These are phyloP conservation scores for Bombylius major DNA, from an alignment of 2,888 invertebrate genomes.

Conservation along the genomic window DNA sequence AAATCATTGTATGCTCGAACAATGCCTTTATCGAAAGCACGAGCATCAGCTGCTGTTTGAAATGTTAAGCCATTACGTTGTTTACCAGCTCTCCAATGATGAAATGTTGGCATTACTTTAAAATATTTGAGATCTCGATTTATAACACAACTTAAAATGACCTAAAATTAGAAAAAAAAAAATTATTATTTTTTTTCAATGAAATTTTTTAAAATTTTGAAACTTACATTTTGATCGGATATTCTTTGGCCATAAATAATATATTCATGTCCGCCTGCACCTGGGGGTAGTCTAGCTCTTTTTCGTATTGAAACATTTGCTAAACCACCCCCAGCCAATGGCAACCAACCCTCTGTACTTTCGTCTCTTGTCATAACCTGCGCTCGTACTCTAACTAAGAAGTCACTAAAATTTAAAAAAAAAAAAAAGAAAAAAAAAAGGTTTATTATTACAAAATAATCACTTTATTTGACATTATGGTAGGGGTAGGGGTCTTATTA, in stretches of 20 bases:
- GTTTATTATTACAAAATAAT: background rate
- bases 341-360: conserved; percentile 91
- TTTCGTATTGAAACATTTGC: conserved; percentile 86
- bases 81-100: conserved; percentile 94
- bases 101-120: conserved; percentile 96
- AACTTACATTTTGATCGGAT: conserved; percentile 77
- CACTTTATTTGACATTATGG: too few relatives aligned
- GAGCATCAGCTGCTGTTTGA: conserved; percentile 87
- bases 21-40: conserved; percentile 88
- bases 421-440: background rate
- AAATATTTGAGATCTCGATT: conserved; percentile 94
- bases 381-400: conserved; percentile 93
- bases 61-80: conserved; percentile 92
- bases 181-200: background rate
- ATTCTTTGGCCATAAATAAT: conserved; percentile 86
- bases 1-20: conserved; percentile 79
- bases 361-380: conserved; percentile 99
- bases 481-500: too few relatives aligned
- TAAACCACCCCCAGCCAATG: conserved; percentile 85
- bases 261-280: conserved; percentile 62
- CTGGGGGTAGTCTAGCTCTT: conserved; percentile 46
- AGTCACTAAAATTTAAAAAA: conserved; percentile 54
- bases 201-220: background rate
- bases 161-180: conserved; percentile 42
- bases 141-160: conserved; percentile 85